phyloP scores from a whole-genome alignment of 2,888 invertebrate genomes.

The Cephus runcator region DNA sequence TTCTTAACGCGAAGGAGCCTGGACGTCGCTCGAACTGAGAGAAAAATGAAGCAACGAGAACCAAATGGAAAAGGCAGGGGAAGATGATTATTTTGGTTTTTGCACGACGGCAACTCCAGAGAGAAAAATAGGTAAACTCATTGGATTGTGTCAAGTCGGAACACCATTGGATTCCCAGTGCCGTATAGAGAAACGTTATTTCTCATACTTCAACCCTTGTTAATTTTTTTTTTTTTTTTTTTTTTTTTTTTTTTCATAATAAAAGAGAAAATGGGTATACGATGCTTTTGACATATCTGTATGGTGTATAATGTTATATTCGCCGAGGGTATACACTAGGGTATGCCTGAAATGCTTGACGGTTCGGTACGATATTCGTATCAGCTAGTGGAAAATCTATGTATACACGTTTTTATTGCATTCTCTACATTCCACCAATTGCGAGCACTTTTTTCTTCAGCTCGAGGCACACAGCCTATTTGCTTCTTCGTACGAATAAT shows the following conservation, averaged over 20 bases:
- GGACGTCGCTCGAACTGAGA: neutral
- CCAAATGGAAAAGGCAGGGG: neutral
- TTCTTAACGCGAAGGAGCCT: neutral
- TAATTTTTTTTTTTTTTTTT: conserved; percentile 10
- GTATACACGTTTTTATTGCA: too few species aligned
- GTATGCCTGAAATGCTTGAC: too few species aligned
- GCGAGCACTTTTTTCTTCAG: too few species aligned
- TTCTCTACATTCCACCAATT: too few species aligned
- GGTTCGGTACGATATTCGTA: too few species aligned
- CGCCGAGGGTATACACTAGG: too few species aligned
- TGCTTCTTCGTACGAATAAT: too few species aligned
- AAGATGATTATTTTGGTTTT: conserved; percentile 42
- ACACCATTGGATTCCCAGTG: neutral
- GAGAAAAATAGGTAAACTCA: conserved; percentile 30
- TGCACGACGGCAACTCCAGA: conserved; percentile 19
- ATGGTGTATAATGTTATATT: too few species aligned
- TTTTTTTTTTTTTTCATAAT: conserved; percentile 9
- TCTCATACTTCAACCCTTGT: conserved; percentile 29
- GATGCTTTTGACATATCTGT: too few species aligned
- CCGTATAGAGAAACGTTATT: conserved; percentile 32
- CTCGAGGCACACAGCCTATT: too few species aligned
- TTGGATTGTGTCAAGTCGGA: neutral
- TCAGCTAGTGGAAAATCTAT: too few species aligned
- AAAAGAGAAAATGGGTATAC: too few species aligned
- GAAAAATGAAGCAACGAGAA: conserved; percentile 29